A percentile compares a stretch with the other conserved stretches of the same genome.
Evolutionary conservation across 2,113 vertebrate genomes (phyloP).

Genomic region (Dasyprocta punctata): DNA sequence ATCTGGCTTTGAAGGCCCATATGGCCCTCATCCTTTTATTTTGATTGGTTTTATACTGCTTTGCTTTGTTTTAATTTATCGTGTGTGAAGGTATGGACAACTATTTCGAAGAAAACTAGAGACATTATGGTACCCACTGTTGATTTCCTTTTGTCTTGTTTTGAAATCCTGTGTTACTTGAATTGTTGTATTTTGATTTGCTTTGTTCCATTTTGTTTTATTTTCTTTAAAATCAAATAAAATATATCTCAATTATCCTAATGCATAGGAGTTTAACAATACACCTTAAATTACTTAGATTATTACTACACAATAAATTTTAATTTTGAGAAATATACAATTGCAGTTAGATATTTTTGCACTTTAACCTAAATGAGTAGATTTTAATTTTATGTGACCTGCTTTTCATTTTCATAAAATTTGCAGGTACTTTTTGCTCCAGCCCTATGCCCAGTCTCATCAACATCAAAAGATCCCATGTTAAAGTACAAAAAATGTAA

Average conservation of each 20-base stretch:
- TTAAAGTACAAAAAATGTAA: constrained; percentile 2
- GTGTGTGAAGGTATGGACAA: too few species aligned
- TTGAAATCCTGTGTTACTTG: too few species aligned
- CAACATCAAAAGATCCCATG: background rate
- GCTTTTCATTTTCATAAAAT: background rate
- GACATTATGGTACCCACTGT: too few species aligned
- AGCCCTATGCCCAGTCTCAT: background rate
- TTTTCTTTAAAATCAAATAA: too few species aligned
- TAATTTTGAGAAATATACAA: constrained; percentile 32
- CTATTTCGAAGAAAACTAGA: too few species aligned
- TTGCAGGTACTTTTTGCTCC: background rate
- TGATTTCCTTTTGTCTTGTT: too few species aligned
- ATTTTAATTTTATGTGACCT: constrained; percentile 21
- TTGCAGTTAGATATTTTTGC: background rate
- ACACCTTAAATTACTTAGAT: background rate
- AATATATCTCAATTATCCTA: background rate
- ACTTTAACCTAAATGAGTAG: background rate
- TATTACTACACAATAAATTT: background rate
- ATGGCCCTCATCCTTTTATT: too few species aligned
- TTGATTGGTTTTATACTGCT: too few species aligned
- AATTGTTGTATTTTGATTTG: too few species aligned
- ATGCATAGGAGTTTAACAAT: background rate
- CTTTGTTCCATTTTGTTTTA: too few species aligned
- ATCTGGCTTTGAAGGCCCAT: too few species aligned
- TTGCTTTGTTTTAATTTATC: too few species aligned